Evolutionary conservation across 1,140 invertebrate genomes (phyloP).

Genomic region (Palaemon carinicauda): DNA sequence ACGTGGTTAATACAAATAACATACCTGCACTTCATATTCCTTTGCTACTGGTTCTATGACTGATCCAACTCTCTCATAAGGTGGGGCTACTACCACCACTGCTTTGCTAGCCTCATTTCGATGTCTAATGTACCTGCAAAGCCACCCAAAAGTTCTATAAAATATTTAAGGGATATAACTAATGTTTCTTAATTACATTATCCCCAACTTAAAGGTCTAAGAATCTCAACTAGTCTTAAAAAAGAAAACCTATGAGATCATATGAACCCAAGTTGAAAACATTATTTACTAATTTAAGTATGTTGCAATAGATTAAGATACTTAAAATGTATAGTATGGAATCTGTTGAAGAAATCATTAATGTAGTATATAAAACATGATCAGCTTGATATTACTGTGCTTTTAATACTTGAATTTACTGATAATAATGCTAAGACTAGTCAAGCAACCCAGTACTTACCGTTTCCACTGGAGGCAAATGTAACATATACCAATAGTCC

Average conservation of each 20-base stretch:
- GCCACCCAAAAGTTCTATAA: background rate
- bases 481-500: conserved; percentile 85
- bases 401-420: too few species aligned
- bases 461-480: conserved; percentile 92
- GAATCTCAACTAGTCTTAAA: background rate
- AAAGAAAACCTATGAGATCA: background rate
- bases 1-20: too few species aligned
- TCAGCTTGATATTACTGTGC: too few species aligned
- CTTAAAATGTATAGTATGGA: background rate
- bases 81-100: conserved; percentile 47
- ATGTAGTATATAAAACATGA: too few species aligned
- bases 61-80: conserved; percentile 42
- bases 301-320: background rate
- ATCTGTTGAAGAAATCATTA: background rate
- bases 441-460: conserved; percentile 67
- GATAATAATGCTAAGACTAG: too few species aligned
- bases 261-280: too few species aligned
- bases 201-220: too few species aligned
- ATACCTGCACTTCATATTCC: conserved; percentile 48
- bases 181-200: too few species aligned
- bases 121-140: conserved; percentile 30
- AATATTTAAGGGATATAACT: too few species aligned
- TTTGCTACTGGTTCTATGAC: conserved; percentile 32
- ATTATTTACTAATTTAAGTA: background rate
- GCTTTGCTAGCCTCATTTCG: conserved; percentile 38